A percentile compares a stretch with the other conserved stretches of the same genome.
phyloP scores from a whole-genome alignment of 2,113 vertebrate genomes.

The Mobula birostris region DNA sequence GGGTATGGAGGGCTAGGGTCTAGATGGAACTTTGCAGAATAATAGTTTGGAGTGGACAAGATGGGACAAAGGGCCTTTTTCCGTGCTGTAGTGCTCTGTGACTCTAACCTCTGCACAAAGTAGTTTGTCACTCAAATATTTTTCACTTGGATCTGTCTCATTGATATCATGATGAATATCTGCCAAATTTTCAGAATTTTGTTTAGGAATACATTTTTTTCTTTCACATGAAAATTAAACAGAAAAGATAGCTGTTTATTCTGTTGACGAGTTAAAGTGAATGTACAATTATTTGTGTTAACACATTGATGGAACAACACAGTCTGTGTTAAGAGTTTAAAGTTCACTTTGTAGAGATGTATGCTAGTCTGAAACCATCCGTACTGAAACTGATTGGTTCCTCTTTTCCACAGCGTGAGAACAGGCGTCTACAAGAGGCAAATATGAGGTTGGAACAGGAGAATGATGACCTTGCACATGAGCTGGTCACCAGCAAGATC shows the following conservation, averaged over 20 bases:
- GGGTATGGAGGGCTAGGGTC: too few species aligned
- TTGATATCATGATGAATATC: neutral
- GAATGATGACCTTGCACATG: slow-evolving; percentile 94
- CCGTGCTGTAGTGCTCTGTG: too few species aligned
- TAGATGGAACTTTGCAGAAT: too few species aligned
- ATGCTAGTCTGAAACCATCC: neutral
- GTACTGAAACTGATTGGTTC: neutral
- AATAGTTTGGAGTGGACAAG: too few species aligned
- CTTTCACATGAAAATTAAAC: neutral
- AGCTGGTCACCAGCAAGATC: slow-evolving; percentile 97
- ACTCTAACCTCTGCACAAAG: neutral
- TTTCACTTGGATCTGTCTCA: neutral
- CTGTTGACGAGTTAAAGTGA: neutral
- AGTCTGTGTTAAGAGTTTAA: neutral
- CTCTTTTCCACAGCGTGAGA: slow-evolving; percentile 69
- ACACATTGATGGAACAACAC: neutral
- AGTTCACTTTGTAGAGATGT: neutral
- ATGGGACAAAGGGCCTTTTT: too few species aligned
- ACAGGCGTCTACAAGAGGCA: slow-evolving; percentile 87
- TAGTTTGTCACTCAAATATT: neutral
- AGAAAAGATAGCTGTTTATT: neutral
- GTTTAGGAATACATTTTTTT: neutral
- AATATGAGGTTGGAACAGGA: slow-evolving; percentile 98
- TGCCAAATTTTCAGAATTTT: neutral
- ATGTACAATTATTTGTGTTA: neutral